A percentile compares a stretch with the other conserved stretches of the same genome.
Evolutionary conservation across 2,113 vertebrate species (phyloP).

Genomic region (Desmodus rotundus): DNA sequence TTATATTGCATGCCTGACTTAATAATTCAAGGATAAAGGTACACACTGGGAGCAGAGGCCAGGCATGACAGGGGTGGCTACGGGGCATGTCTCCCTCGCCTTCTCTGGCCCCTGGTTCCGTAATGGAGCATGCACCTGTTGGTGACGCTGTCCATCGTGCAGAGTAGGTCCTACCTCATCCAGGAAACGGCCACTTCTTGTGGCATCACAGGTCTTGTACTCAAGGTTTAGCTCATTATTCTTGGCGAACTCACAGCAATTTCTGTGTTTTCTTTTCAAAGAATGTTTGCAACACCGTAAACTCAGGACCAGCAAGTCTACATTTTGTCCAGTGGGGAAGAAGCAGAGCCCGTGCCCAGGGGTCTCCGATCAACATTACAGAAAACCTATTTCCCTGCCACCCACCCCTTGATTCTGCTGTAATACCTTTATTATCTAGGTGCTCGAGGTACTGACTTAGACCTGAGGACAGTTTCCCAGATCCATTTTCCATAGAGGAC

Average conservation of each 20-base stretch:
- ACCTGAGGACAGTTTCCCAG: not conserved
- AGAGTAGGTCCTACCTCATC: not conserved
- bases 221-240: not conserved
- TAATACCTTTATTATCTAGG: not conserved
- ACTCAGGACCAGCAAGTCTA: not conserved
- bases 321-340: not conserved
- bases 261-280: slow-evolving; percentile 5
- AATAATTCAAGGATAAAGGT: not conserved
- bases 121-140: not conserved
- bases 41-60: not conserved
- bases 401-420: not conserved
- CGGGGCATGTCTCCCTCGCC: not conserved
- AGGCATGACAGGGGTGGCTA: not conserved
- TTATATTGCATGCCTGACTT: not conserved
- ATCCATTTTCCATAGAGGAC: not conserved
- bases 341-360: not conserved
- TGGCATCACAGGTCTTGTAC: not conserved
- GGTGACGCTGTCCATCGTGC: not conserved
- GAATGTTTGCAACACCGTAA: not conserved
- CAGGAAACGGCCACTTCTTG: not conserved
- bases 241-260: slow-evolving; percentile 21
- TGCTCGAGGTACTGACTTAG: not conserved
- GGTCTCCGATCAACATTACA: not conserved
- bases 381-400: not conserved
- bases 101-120: not conserved